Base-by-base conservation (phyloP, 1,140 invertebrate species). In the Papilio aristodemus region DNA sequence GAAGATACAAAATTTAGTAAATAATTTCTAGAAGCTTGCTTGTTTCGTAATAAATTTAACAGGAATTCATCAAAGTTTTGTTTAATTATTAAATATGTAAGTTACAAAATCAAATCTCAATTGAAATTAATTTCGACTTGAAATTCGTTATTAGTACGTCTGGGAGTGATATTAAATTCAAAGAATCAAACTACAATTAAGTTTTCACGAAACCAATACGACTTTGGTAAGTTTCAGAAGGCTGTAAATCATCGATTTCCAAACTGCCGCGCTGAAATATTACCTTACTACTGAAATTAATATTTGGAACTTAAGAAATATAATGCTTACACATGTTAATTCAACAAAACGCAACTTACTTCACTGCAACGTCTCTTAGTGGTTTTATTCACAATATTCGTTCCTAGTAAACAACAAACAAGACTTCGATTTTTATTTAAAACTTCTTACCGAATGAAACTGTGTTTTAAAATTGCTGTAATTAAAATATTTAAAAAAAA, bases 31-130 rank as follows among this genome's bases (percentile, higher is more conserved):
- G n/a, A n/a, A n/a, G n/a, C n/a, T n/a, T n/a, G n/a, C n/a, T n/a
- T n/a, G n/a, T n/a, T n/a, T n/a, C n/a, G n/a, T n/a, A n/a, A n/a
- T n/a, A n/a, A n/a, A n/a, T n/a, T n/a, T n/a, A n/a, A n/a, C n/a
- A 32, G 27, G 27, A 32, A 32, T 32, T 3, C 27, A n/a, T n/a
- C n/a, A 63, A 54, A 69, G 22, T 69, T 69, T 63, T 41, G 6
- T 46, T 19, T 37, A 62, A 69, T 22, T 64, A 70, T 64, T 39
- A 57, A 25, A 64, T 64, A 39, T 50, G 54, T 14, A 69, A 41
- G 8, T 58, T 39, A 58, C 27, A 41, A 67, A 67, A 67, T 32
- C 46, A 36, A 54, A 25, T 22, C 1, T 2, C 14, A 22, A 54
- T 54, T 54, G 11, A 11, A 22, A 54, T 54, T 25, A 54, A 54